Conservation (phyloP, 1,140 invertebrate species). For the Drosophila ananassae region DNA sequence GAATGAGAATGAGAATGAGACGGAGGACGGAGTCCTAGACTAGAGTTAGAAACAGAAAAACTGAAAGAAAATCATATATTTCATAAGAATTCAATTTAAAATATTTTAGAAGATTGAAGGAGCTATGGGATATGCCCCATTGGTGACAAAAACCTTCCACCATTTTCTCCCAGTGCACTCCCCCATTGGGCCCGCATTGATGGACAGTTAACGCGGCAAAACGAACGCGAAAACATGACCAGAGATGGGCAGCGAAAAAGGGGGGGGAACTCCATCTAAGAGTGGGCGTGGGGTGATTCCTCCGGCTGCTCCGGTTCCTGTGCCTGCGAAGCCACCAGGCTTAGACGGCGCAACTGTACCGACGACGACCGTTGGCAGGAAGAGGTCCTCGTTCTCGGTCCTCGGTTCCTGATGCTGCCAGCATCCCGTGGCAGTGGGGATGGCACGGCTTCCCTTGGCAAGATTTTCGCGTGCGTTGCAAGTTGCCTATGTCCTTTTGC, state of each 20-base stretch:
- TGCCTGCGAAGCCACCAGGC: constrained; percentile 54
- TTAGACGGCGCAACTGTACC: constrained; percentile 81
- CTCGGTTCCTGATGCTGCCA: constrained; percentile 3
- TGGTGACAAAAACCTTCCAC: not conserved
- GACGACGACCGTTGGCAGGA: constrained; percentile 16
- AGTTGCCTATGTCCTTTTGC: constrained; percentile 47
- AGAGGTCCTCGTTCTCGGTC: constrained; percentile 16
- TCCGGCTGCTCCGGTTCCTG: constrained; percentile 23
- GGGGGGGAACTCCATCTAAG: not conserved
- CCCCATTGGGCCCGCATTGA: constrained; percentile 68
- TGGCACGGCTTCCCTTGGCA: constrained; percentile 41
- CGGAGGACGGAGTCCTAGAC: constrained; percentile 6
- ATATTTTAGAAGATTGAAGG: too few relatives aligned
- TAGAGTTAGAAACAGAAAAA: constrained; percentile 27
- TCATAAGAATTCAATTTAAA: too few relatives aligned
- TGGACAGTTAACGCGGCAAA: constrained; percentile 82
- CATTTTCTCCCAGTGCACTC: constrained; percentile 16
- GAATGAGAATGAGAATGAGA: constrained; percentile 39
- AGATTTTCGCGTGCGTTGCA: constrained; percentile 81
- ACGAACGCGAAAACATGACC: constrained; percentile 74
- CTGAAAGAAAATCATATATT: not conserved
- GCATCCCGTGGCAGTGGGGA: constrained; percentile 28
- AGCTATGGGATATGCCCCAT: not conserved
- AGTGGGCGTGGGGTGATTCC: not conserved
- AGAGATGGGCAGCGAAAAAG: constrained; percentile 15